Percentiles rank a stretch among this genome's conserved stretches.
phyloP scores from a whole-genome alignment of 2,888 invertebrate genomes.

The Temnothorax unifasciatus region DNA sequence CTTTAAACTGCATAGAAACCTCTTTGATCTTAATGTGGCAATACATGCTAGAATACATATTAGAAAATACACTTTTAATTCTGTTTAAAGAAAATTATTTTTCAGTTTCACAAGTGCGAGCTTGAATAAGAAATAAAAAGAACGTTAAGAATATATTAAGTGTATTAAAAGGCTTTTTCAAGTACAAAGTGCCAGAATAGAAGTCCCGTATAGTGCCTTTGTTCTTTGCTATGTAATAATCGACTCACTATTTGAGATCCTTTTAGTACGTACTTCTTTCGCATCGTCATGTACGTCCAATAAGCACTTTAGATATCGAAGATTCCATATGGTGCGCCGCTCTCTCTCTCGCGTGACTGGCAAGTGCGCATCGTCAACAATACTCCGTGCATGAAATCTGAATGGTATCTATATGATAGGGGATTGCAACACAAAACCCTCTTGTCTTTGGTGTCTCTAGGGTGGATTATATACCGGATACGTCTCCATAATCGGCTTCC shows the following conservation, averaged over 20 bases:
- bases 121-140: background rate
- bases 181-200: background rate
- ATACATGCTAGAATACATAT: background rate
- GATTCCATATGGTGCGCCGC: slow-evolving; percentile 23
- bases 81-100: background rate
- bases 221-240: slow-evolving; percentile 24
- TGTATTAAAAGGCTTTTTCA: background rate
- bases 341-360: slow-evolving; percentile 29
- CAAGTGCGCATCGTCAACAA: slow-evolving; percentile 40
- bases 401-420: slow-evolving; percentile 61
- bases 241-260: slow-evolving; percentile 22
- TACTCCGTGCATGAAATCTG: slow-evolving; percentile 69
- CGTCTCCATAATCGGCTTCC: slow-evolving; percentile 73
- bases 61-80: slow-evolving; percentile 3
- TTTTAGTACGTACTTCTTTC: slow-evolving; percentile 32
- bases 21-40: slow-evolving; percentile 22
- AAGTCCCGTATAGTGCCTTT: background rate
- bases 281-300: slow-evolving; percentile 31
- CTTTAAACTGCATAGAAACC: slow-evolving; percentile 55
- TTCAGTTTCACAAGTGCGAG: background rate
- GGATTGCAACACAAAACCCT: slow-evolving; percentile 70
- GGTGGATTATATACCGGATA: slow-evolving; percentile 72
- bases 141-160: slow-evolving; percentile 10
- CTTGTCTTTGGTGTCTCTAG: slow-evolving; percentile 69
- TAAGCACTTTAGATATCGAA: slow-evolving; percentile 43